These are phyloP conservation scores for Rhyacophila brunnea DNA, from an alignment of 1,140 invertebrate species.

Conservation along the genomic window DNA sequence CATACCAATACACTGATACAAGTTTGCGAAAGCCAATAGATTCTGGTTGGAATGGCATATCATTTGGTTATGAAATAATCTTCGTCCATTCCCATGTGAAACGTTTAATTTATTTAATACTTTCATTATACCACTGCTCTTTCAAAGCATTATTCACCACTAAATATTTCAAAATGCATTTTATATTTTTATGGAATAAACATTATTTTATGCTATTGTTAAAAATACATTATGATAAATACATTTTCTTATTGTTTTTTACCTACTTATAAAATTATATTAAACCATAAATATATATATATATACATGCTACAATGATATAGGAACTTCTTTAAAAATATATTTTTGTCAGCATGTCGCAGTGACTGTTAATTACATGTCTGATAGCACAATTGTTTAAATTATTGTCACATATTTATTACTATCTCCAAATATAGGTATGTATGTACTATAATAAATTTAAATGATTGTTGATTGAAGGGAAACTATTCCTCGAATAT, in stretches of 20 bases:
- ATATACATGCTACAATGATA: neutral
- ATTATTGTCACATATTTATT: conserved; percentile 3
- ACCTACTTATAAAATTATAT: conserved; percentile 3
- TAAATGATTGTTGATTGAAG: conserved; percentile 1
- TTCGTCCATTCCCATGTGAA: conserved; percentile 9
- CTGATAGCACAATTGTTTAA: conserved; percentile 7
- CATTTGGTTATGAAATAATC: conserved; percentile 15
- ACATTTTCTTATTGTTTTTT: neutral
- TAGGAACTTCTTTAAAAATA: no score
- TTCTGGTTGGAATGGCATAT: conserved; percentile 11
- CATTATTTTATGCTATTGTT: no score
- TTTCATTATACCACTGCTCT: neutral
- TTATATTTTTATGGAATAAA: no score
- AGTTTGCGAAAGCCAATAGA: neutral
- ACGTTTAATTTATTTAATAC: neutral
- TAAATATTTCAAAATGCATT: no score
- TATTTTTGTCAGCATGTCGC: neutral
- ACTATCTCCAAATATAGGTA: neutral
- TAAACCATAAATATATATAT: neutral
- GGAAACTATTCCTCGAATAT: neutral
- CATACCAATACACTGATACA: neutral
- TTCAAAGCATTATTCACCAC: neutral
- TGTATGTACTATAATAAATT: neutral
- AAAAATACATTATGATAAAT: conserved; percentile 1
- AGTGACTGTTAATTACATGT: conserved; percentile 4